phyloP scores from a whole-genome alignment of 2,797 vertebrate species.

The Sebastes melanostomus region DNA sequence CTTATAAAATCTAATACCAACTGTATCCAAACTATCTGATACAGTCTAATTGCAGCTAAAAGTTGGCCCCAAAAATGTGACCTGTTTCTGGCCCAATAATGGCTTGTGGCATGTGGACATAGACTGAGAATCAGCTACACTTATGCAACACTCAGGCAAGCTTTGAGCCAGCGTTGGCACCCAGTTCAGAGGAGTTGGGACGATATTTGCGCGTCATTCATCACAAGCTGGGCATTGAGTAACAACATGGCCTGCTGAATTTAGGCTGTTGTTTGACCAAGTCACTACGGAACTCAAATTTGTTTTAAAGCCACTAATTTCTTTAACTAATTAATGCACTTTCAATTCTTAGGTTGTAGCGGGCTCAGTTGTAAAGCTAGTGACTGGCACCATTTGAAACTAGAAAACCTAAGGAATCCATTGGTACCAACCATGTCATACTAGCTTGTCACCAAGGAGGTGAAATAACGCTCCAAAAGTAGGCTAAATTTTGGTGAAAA shows the following conservation, averaged over 20 bases:
- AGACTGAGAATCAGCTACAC: not conserved
- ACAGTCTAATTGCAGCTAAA: not conserved
- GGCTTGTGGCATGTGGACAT: not conserved
- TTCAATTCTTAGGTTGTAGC: too few species aligned
- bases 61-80: not conserved
- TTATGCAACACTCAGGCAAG: not conserved
- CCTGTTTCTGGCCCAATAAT: not conserved
- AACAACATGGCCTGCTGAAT: not conserved
- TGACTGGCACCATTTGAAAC: too few species aligned
- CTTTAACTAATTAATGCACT: too few species aligned
- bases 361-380: too few species aligned
- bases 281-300: not conserved
- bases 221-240: constrained; percentile 1
- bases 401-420: too few species aligned
- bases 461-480: too few species aligned
- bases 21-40: not conserved
- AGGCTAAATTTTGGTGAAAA: too few species aligned
- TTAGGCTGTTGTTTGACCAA: not conserved
- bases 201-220: constrained; percentile 10
- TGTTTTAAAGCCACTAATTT: too few species aligned
- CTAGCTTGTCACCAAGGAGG: too few species aligned
- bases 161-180: not conserved
- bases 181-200: not conserved
- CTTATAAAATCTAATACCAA: not conserved
- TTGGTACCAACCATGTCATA: too few species aligned